Conservation (phyloP, 2,797 vertebrate species). For the Cossypha dichroa region DNA sequence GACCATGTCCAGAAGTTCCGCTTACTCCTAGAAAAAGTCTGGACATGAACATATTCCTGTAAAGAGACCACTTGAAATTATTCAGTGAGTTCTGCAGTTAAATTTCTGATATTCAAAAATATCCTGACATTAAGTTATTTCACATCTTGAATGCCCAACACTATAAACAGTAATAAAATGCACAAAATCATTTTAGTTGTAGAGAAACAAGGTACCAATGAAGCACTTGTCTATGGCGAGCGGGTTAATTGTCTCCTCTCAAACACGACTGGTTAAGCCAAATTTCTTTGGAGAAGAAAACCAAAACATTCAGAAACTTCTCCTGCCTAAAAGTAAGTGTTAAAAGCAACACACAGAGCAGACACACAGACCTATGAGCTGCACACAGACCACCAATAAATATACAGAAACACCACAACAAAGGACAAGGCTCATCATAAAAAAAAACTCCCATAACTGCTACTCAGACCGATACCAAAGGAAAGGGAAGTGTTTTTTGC, state of each 20-base stretch:
- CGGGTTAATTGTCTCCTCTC: neutral
- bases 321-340: slow-evolving; percentile 30
- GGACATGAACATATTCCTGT: neutral
- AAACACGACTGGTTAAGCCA: neutral
- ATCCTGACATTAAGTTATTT: slow-evolving; percentile 18
- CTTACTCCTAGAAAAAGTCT: neutral
- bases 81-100: neutral
- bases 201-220: slow-evolving; percentile 7
- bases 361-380: slow-evolving; percentile 51
- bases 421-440: slow-evolving; percentile 83
- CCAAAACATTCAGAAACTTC: neutral
- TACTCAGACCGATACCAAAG: slow-evolving; percentile 84
- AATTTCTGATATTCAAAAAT: neutral
- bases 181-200: neutral
- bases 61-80: neutral
- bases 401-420: slow-evolving; percentile 83
- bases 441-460: slow-evolving; percentile 78
- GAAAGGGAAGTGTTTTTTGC: slow-evolving; percentile 79
- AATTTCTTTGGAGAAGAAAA: slow-evolving; percentile 13
- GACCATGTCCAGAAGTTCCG: neutral
- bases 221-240: neutral
- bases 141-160: slow-evolving; percentile 49
- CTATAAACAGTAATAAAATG: slow-evolving; percentile 48
- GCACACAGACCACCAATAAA: slow-evolving; percentile 72
- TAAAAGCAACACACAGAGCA: slow-evolving; percentile 62